A percentile compares a stretch with the other conserved stretches of the same genome.
Evolutionary conservation across 1,140 invertebrate genomes (phyloP).

Genomic region (Pygmarrhopalites habei): DNA sequence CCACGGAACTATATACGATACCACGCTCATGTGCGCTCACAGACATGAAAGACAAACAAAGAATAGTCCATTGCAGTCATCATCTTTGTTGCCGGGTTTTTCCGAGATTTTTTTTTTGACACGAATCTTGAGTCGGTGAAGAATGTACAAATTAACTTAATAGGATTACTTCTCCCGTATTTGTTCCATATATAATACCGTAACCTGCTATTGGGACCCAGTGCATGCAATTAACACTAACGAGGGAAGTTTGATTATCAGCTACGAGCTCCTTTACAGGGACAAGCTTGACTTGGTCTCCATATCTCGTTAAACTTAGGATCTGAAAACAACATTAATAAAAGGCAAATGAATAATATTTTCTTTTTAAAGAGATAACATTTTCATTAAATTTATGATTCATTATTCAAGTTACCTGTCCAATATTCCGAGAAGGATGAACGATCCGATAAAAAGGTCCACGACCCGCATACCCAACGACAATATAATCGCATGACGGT

Average conservation of each 20-base stretch:
- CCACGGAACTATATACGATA: no score
- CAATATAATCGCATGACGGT: slow-evolving; percentile 36
- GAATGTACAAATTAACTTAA: no score
- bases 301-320: slow-evolving; percentile 33
- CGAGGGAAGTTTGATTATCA: slow-evolving; percentile 28
- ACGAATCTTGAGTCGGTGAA: no score
- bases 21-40: no score
- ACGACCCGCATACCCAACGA: slow-evolving; percentile 38
- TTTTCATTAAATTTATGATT: background rate
- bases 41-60: no score
- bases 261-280: slow-evolving; percentile 36
- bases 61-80: no score
- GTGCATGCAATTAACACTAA: slow-evolving; percentile 32
- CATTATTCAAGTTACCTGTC: slow-evolving; percentile 34
- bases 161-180: slow-evolving; percentile 32
- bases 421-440: slow-evolving; percentile 36
- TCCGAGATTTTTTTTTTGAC: no score
- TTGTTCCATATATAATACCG: slow-evolving; percentile 39
- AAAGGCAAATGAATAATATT: background rate
- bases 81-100: no score
- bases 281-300: slow-evolving; percentile 24
- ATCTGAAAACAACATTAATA: slow-evolving; percentile 30
- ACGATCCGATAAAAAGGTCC: slow-evolving; percentile 38
- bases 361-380: background rate
- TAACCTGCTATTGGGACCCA: slow-evolving; percentile 33